Evolutionary conservation across 2,113 vertebrate species (phyloP).

Genomic region (Myrmecobius fasciatus): DNA sequence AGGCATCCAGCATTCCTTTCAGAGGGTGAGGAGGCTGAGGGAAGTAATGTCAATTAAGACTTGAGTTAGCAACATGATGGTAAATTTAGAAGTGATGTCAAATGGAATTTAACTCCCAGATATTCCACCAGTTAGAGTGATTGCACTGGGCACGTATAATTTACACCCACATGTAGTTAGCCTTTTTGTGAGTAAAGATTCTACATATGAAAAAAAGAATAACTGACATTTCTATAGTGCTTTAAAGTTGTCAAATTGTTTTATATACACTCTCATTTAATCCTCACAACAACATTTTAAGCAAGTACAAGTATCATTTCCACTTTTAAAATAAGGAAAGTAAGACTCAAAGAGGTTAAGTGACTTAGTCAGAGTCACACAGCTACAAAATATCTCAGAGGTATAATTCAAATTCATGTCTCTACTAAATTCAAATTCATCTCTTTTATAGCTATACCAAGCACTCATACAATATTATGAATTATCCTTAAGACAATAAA

Average conservation of each 20-base stretch:
- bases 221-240: neutral
- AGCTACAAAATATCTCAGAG: neutral
- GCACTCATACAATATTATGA: neutral
- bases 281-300: neutral
- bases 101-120: neutral
- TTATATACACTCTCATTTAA: neutral
- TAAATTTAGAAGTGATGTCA: neutral
- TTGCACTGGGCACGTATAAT: neutral
- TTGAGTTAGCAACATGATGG: neutral
- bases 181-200: neutral
- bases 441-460: neutral
- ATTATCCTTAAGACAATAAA: slow-evolving; percentile 18
- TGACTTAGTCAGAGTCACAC: neutral
- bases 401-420: neutral
- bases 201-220: neutral
- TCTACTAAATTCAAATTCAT: neutral
- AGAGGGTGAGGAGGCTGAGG: neutral
- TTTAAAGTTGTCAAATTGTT: neutral
- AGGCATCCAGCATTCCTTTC: neutral
- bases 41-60: neutral
- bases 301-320: neutral
- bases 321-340: neutral
- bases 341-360: neutral
- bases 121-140: neutral
- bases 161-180: no score